Conservation (phyloP, 2,113 vertebrate species). For the Rhabdomys dilectus region DNA sequence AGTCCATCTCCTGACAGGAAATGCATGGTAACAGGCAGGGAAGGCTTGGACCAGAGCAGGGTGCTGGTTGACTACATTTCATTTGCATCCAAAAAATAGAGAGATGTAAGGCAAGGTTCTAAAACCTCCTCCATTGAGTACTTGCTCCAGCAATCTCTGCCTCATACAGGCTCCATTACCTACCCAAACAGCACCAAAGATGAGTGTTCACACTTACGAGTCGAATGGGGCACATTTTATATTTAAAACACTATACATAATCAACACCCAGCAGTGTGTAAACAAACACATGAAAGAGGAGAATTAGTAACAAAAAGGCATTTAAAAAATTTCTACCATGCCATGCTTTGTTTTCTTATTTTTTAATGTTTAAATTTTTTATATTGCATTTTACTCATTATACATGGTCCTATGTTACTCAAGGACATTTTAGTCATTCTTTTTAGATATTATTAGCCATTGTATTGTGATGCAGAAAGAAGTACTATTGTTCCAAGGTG, state of each 20-base stretch:
- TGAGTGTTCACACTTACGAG: not conserved
- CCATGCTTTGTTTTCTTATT: not conserved
- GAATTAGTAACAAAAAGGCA: not conserved
- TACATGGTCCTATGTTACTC: not conserved
- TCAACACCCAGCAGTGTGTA: not conserved
- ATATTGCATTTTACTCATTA: not conserved
- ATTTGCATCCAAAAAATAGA: too few relatives aligned
- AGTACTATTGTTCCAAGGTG: conserved; percentile 11
- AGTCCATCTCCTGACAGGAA: not conserved
- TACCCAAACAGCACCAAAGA: not conserved
- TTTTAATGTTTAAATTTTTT: not conserved
- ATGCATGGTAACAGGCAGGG: not conserved
- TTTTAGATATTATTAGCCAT: not conserved
- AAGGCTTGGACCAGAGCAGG: not conserved
- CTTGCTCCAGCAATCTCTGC: not conserved
- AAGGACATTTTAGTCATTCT: not conserved
- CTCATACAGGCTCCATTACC: not conserved
- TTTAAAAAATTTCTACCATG: not conserved
- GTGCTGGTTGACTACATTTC: too few relatives aligned
- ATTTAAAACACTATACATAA: not conserved
- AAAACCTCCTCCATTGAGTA: not conserved
- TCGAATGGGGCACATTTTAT: not conserved
- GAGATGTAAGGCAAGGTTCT: not conserved
- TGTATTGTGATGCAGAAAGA: not conserved
- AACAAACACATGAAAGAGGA: not conserved